Conservation (phyloP, 1,140 invertebrate species). For the Babylonia areolata region DNA sequence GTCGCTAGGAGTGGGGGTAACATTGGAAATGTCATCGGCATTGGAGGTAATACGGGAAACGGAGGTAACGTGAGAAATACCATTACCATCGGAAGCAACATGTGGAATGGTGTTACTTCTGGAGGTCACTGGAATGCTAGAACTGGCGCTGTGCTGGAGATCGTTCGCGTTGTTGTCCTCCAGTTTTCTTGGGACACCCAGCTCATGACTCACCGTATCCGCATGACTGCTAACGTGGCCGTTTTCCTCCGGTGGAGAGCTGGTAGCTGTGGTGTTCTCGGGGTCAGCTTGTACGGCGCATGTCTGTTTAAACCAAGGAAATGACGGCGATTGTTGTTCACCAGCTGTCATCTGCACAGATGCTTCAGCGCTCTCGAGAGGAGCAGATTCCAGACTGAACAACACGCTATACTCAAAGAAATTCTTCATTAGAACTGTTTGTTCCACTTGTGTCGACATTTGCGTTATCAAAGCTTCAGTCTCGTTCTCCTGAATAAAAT, state of each 20-base stretch:
- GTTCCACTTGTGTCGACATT: neutral
- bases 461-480: neutral
- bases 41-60: too few species aligned
- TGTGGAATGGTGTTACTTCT: too few species aligned
- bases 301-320: neutral
- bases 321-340: neutral
- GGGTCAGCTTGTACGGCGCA: neutral
- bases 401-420: neutral
- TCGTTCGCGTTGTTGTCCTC: too few species aligned
- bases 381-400: neutral
- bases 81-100: too few species aligned
- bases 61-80: too few species aligned
- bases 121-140: too few species aligned
- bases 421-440: neutral
- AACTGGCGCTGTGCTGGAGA: too few species aligned
- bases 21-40: too few species aligned
- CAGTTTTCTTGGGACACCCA: too few species aligned
- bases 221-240: neutral
- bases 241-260: too few species aligned
- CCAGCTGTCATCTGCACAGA: neutral
- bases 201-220: neutral
- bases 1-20: too few species aligned
- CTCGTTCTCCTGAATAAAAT: neutral
- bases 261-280: neutral
- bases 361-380: neutral